Percentiles rank a stretch among this genome's conserved stretches.
phyloP scores from a whole-genome alignment of 2,113 vertebrate species.

The Callocephalon fimbriatum region DNA sequence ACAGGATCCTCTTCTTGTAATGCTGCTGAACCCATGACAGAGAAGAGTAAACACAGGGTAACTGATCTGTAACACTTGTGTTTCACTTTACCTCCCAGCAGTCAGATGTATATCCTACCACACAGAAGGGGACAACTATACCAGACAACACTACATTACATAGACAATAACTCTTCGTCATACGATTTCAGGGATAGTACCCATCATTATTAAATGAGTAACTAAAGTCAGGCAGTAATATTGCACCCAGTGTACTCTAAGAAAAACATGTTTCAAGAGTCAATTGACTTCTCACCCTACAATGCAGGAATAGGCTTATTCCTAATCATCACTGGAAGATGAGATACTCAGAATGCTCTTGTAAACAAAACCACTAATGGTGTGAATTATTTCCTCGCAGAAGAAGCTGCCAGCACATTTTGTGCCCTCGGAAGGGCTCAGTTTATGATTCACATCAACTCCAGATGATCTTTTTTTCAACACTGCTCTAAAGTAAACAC shows the following conservation, averaged over 20 bases:
- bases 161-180: not conserved
- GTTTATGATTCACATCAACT: conserved; percentile 13
- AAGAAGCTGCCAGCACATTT: conserved; percentile 15
- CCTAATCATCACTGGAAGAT: not conserved
- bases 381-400: not conserved
- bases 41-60: not conserved
- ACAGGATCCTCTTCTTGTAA: not conserved
- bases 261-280: not conserved
- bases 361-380: conserved; percentile 16
- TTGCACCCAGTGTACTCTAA: not conserved
- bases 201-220: not conserved
- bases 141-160: not conserved
- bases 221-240: not conserved
- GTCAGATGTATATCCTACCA: not conserved
- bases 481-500: not conserved
- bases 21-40: fast-evolving
- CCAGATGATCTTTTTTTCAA: conserved; percentile 29
- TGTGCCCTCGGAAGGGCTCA: not conserved
- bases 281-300: not conserved
- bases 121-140: not conserved
- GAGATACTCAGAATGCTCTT: conserved; percentile 33
- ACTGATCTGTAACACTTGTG: not conserved
- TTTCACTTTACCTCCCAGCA: not conserved
- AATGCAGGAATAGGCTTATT: not conserved
- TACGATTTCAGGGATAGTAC: not conserved